Base-by-base conservation (phyloP, 2,797 vertebrate species). In the Clamator glandarius region DNA sequence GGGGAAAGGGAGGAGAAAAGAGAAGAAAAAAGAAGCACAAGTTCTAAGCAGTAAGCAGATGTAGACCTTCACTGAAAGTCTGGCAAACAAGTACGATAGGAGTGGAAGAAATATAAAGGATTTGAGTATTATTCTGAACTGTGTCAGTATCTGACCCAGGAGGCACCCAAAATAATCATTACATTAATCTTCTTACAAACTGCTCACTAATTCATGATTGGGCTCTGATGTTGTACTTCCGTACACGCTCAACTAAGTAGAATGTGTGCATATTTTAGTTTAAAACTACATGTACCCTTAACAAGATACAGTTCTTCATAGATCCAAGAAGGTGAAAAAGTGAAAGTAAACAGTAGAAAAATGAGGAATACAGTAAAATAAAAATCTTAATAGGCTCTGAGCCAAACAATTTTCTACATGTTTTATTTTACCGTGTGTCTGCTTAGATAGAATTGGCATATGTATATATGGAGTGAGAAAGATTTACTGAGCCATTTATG, bases 401-500 rank as follows among this genome's bases (percentile, higher is more conserved):
- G 73, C 73, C 77, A 88, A 73, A 44, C 9, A 11, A 8, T 82
- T 93, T 96, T 92, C 67, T 90, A 26, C 58, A 29, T 91, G 70
- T 84, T 92, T 96, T 94, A 86, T 67, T 88, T 59, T 82, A 61
- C 59, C 51, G 90, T 5, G 0, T 86, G 70, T 84, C 87, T 78
- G 41, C 92, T 88, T 87, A 93, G 92, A 85, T 87, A 85, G 87
- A 95, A 93, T 58, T 90, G 72, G 69, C 83, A 77, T 87, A 59
- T 87, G 64, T 77, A 23, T 85, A 89, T 90, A 84, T 67, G 63
- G 33, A 83, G 51, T 72, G 58, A 61, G 55, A 75, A 91, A 91
- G 66, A 91, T 93, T 96, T 96, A 87, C 83, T 76, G 70, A 90
- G 63, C 41, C 83, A 73, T 94, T 92, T 83, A 84, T 81, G 55